Evolutionary conservation across 53 echinoderm and acorn worm genomes (phyloP).

Genomic region (Crossaster papposus): DNA sequence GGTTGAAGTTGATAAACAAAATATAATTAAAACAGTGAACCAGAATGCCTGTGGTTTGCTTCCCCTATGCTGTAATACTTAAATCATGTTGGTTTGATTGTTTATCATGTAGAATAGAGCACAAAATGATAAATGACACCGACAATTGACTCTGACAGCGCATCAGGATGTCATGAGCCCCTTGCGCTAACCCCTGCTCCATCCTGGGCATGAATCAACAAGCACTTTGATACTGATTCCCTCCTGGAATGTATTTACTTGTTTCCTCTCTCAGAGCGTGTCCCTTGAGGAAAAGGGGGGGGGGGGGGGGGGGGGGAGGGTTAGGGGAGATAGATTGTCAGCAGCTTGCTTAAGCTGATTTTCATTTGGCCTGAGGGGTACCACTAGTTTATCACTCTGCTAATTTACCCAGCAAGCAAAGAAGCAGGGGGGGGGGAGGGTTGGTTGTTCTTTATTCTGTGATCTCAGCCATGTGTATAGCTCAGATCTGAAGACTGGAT

Average conservation of each 20-base stretch:
- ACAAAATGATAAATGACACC: too few relatives aligned
- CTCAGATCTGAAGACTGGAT: constrained; percentile 27
- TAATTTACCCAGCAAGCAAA: constrained; percentile 18
- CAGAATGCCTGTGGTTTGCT: too few relatives aligned
- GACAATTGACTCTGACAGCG: constrained; percentile 46
- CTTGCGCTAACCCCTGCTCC: background rate
- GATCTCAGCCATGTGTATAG: background rate
- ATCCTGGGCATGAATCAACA: constrained; percentile 1
- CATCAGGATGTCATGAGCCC: constrained; percentile 26
- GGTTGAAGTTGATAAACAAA: too few relatives aligned
- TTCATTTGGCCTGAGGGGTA: constrained; percentile 1
- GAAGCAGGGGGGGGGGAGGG: constrained; percentile 11
- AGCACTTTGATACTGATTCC: background rate
- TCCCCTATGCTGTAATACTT: too few relatives aligned
- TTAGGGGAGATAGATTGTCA: constrained; percentile 12
- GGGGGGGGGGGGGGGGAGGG: too few relatives aligned
- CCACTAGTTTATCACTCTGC: constrained; percentile 50
- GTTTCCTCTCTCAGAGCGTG: background rate
- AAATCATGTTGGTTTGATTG: too few relatives aligned
- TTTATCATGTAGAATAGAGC: too few relatives aligned
- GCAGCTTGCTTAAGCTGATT: constrained; percentile 20
- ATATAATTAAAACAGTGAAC: too few relatives aligned
- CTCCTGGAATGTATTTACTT: background rate
- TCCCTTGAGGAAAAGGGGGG: background rate
- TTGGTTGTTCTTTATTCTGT: too few relatives aligned